phyloP scores from a whole-genome alignment of 2,888 invertebrate species.

The Pediacus dermestoides region DNA sequence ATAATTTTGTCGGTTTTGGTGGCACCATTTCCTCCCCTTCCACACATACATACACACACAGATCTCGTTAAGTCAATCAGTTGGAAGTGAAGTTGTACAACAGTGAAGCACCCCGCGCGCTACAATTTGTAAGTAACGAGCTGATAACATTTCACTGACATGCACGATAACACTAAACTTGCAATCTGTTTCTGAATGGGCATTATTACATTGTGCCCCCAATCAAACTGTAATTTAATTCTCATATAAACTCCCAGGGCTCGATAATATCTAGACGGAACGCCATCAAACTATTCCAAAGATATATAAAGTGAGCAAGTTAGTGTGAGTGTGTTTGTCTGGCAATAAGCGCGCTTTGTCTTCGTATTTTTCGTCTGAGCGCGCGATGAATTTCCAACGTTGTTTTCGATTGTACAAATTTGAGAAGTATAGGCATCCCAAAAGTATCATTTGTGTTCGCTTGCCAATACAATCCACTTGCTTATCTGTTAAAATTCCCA shows the following conservation, averaged over 20 bases:
- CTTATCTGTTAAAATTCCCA: too few relatives aligned
- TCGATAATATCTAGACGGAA: conserved; percentile 31
- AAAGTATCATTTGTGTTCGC: too few relatives aligned
- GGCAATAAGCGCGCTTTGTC: too few relatives aligned
- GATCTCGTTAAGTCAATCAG: conserved; percentile 8
- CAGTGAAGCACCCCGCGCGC: conserved; percentile 2
- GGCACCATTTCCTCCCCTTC: too few relatives aligned
- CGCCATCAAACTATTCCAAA: conserved; percentile 27
- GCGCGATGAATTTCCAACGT: too few relatives aligned
- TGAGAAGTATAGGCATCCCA: too few relatives aligned
- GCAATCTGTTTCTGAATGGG: conserved; percentile 33
- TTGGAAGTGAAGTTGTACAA: conserved; percentile 6
- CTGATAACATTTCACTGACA: conserved; percentile 16
- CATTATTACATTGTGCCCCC: conserved; percentile 32
- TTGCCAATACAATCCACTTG: too few relatives aligned
- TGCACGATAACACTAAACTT: conserved; percentile 19
- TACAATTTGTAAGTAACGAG: conserved; percentile 16
- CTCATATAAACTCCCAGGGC: conserved; percentile 30
- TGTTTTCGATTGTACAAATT: too few relatives aligned
- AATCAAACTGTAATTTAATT: conserved; percentile 37
- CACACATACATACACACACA: too few relatives aligned
- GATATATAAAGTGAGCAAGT: too few relatives aligned
- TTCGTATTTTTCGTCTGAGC: too few relatives aligned
- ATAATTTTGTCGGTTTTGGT: conserved; percentile 6
- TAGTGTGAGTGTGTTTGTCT: too few relatives aligned